Percentiles rank a stretch among this genome's conserved stretches.
Conservation (phyloP, 2,888 invertebrate genomes). For the Leptarthrus brevirostris region DNA sequence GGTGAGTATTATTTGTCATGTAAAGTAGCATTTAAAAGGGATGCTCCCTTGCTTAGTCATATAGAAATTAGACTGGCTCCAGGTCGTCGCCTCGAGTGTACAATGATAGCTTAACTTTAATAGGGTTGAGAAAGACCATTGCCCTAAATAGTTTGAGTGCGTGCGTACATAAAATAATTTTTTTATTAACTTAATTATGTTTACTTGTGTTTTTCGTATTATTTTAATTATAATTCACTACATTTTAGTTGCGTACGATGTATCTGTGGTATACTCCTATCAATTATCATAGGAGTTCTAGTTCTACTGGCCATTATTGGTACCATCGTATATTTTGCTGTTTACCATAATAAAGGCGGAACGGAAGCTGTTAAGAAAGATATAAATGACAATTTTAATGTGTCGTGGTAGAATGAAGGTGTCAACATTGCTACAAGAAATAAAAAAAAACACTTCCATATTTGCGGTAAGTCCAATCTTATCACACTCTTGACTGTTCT, state of each 20-base stretch:
- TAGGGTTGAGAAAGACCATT: not conserved
- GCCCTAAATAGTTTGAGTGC: not conserved
- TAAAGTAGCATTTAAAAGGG: not conserved
- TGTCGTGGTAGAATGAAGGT: too few relatives aligned
- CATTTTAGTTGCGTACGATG: conserved; percentile 62
- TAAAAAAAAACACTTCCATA: not conserved
- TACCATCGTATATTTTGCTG: conserved; percentile 63
- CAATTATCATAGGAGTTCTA: conserved; percentile 59
- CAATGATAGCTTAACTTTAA: not conserved
- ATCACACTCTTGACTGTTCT: too few relatives aligned
- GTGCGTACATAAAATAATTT: not conserved
- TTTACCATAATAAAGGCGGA: conserved; percentile 60
- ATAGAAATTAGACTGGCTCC: conserved; percentile 1
- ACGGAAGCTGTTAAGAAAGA: conserved; percentile 35
- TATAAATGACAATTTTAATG: not conserved
- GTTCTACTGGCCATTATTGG: conserved; percentile 61
- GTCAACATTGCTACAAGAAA: conserved; percentile 49
- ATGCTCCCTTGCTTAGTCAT: not conserved
- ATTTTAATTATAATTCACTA: too few relatives aligned
- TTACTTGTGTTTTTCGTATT: too few relatives aligned
- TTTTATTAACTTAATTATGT: too few relatives aligned
- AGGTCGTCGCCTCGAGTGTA: not conserved
- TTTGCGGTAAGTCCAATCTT: too few relatives aligned
- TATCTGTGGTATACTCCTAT: conserved; percentile 61
- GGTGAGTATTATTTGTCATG: conserved; percentile 7